These are phyloP conservation scores for Uloborus diversus DNA, from an alignment of 1,140 invertebrate genomes.

Conservation along the genomic window DNA sequence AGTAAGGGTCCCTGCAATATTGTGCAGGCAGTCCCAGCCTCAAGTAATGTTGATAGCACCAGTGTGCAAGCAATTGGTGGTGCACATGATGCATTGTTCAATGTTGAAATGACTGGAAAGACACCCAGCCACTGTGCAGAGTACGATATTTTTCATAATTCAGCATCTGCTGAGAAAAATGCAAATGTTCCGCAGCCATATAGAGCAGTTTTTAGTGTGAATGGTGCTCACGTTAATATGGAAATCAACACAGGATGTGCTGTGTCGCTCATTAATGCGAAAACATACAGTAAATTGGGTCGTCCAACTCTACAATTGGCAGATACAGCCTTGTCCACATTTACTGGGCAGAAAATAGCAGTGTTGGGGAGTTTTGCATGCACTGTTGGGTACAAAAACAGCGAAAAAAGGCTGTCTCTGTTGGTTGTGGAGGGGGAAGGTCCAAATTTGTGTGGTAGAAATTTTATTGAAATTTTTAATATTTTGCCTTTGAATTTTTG, in stretches of 20 bases:
- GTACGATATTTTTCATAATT: not conserved
- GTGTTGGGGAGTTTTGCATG: not conserved
- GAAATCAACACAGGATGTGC: not conserved
- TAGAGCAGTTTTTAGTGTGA: too few species aligned
- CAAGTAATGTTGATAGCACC: too few species aligned
- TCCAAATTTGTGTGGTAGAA: conserved; percentile 17
- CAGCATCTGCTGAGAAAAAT: too few species aligned
- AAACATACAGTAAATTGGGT: not conserved
- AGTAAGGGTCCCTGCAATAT: not conserved
- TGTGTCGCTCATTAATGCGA: not conserved
- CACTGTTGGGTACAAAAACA: not conserved
- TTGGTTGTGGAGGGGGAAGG: conserved; percentile 13
- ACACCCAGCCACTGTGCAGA: not conserved
- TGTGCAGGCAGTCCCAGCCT: too few species aligned
- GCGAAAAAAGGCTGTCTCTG: not conserved
- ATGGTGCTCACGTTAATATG: too few species aligned
- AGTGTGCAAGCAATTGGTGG: not conserved
- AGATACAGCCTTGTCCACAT: conserved; percentile 7
- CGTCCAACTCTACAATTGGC: not conserved
- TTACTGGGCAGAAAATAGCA: not conserved
- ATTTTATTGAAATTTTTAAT: conserved; percentile 11
- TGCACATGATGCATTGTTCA: not conserved
- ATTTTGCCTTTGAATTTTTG: not conserved
- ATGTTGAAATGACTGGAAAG: too few species aligned
- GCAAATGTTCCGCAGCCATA: too few species aligned